These are phyloP conservation scores for Pristionchus japonicus DNA, from an alignment of 2,888 invertebrate species.

Conservation along the genomic window DNA sequence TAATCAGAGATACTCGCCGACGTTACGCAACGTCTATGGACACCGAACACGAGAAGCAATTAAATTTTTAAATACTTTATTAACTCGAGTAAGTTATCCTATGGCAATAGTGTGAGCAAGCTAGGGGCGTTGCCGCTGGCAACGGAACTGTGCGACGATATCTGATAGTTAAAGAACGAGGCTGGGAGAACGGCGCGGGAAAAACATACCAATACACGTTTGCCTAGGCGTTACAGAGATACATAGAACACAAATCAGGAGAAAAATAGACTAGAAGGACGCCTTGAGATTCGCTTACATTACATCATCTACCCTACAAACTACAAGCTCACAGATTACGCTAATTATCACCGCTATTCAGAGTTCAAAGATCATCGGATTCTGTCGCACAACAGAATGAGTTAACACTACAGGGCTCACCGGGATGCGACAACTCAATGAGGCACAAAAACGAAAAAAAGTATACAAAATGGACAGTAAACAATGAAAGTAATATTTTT, in stretches of 20 bases:
- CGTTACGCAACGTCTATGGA: neutral
- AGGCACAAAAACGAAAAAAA: neutral
- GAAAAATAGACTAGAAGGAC: neutral
- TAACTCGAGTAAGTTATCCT: slow-evolving; percentile 6
- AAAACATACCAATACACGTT: slow-evolving; percentile 12
- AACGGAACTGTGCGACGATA: neutral
- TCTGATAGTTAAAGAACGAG: neutral
- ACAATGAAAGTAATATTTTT: neutral
- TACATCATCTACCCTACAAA: neutral
- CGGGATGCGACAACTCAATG: neutral
- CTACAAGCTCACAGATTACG: slow-evolving; percentile 10
- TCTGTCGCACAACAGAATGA: slow-evolving; percentile 7
- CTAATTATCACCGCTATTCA: slow-evolving; percentile 17
- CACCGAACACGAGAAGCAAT: neutral
- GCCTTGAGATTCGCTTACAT: neutral
- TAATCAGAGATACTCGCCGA: neutral
- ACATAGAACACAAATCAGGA: neutral
- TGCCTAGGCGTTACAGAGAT: neutral
- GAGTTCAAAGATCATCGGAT: neutral
- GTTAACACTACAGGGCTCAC: neutral
- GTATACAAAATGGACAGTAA: slow-evolving; percentile 17
- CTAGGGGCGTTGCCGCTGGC: neutral
- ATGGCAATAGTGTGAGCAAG: neutral
- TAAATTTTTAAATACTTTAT: slow-evolving; percentile 15
- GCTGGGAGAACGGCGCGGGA: neutral